Percentiles rank a stretch among this genome's conserved stretches.
These are phyloP conservation scores for Trinorchestia longiramus DNA, from an alignment of 1,140 invertebrate species.

Conservation along the genomic window DNA sequence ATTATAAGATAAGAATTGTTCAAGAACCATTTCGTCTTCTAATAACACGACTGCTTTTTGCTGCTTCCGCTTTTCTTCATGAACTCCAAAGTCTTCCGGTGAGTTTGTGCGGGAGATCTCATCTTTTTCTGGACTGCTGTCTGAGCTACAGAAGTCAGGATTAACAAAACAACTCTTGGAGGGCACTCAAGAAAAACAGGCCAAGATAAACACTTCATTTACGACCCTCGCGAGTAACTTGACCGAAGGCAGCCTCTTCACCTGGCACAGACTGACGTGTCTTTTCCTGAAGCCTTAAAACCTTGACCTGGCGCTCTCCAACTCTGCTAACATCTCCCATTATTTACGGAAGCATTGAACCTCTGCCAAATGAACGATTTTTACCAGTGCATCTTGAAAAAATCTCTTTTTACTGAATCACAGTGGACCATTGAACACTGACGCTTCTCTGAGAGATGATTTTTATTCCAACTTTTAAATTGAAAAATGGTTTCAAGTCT, in stretches of 20 bases:
- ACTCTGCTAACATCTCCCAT: not conserved
- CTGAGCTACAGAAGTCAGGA: slow-evolving; percentile 6
- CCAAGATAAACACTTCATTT: slow-evolving; percentile 1
- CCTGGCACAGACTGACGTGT: not conserved
- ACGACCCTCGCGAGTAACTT: not conserved
- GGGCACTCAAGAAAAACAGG: slow-evolving; percentile 6
- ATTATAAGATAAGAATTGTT: not conserved
- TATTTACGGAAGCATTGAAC: not conserved
- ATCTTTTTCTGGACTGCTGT: not conserved
- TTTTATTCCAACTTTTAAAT: not conserved
- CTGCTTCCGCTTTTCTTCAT: not conserved
- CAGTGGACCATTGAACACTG: not conserved
- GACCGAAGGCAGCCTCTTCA: not conserved
- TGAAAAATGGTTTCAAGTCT: not conserved
- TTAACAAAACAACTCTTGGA: slow-evolving; percentile 9
- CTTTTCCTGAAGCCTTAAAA: not conserved
- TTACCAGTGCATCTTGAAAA: not conserved
- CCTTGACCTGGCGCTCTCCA: not conserved
- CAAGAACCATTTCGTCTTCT: not conserved
- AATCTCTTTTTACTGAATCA: not conserved
- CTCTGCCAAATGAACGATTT: not conserved
- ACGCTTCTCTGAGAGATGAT: not conserved
- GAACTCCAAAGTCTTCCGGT: not conserved
- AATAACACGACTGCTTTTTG: not conserved
- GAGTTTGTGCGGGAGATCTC: slow-evolving; percentile 5